A percentile compares a stretch with the other conserved stretches of the same genome.
These are phyloP conservation scores for Megaceryle torquata DNA, from an alignment of 2,113 vertebrate genomes.

Conservation along the genomic window DNA sequence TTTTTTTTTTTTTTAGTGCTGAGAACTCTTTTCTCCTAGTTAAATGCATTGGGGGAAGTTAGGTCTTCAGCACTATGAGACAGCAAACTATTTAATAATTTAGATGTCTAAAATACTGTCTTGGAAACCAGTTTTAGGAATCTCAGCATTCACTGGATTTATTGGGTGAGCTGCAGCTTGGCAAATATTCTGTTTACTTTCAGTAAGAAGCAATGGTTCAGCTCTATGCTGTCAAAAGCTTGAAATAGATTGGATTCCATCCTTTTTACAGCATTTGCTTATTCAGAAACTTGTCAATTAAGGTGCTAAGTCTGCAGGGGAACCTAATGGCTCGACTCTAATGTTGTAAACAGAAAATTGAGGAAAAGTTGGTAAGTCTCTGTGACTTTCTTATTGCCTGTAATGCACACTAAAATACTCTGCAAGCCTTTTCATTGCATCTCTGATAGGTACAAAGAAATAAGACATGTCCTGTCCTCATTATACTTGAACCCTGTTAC, in stretches of 20 bases:
- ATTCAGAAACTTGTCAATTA: background rate
- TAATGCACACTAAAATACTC: background rate
- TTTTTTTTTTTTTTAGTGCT: background rate
- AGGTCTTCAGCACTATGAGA: background rate
- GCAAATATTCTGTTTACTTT: background rate
- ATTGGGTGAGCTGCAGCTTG: background rate
- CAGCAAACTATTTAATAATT: background rate
- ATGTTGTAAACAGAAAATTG: background rate
- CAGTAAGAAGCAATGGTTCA: background rate
- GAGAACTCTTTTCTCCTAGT: background rate
- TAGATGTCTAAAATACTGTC: background rate
- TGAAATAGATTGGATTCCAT: background rate
- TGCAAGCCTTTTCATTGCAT: background rate
- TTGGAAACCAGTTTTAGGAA: background rate
- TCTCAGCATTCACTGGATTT: background rate
- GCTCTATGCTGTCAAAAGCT: background rate
- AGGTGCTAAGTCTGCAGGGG: background rate
- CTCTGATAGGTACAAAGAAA: background rate
- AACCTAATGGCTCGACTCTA: background rate
- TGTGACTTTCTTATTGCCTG: background rate
- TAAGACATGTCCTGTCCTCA: background rate
- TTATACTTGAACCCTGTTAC: background rate
- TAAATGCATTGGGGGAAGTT: background rate
- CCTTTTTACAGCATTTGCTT: background rate
- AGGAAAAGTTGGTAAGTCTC: background rate